Percentiles rank a stretch among this genome's conserved stretches.
Evolutionary conservation across 2,797 vertebrate species (phyloP).

Genomic region (Sternarchorhynchus goeldii): DNA sequence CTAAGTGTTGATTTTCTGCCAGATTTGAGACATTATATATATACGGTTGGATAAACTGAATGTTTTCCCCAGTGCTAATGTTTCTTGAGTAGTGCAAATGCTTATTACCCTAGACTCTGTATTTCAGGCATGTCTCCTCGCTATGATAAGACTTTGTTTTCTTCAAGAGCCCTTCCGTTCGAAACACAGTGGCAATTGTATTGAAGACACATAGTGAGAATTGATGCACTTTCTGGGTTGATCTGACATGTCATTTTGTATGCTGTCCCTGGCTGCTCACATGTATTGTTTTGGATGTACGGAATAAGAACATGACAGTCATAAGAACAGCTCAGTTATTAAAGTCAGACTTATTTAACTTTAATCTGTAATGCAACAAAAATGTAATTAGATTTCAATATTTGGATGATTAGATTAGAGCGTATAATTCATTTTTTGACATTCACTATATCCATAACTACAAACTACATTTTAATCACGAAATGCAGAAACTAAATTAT

Average conservation of each 20-base stretch:
- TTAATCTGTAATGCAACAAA: too few species aligned
- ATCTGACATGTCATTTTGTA: slow-evolving; percentile 28
- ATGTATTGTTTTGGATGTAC: slow-evolving; percentile 23
- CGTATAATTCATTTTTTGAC: too few species aligned
- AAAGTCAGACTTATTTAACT: not conserved
- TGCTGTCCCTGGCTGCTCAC: slow-evolving; percentile 8
- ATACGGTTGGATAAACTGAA: slow-evolving; percentile 26
- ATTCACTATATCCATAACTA: too few species aligned
- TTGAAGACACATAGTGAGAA: slow-evolving; percentile 36
- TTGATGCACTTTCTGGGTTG: not conserved
- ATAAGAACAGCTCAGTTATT: not conserved
- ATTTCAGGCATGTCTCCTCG: slow-evolving; percentile 29
- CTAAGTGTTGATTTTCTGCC: slow-evolving; percentile 64
- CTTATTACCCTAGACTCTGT: slow-evolving; percentile 33
- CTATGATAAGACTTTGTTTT: slow-evolving; percentile 34
- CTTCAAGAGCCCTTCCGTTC: slow-evolving; percentile 16
- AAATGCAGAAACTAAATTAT: too few species aligned
- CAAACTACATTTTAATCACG: too few species aligned
- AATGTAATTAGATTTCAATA: too few species aligned
- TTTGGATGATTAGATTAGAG: too few species aligned
- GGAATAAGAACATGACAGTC: not conserved
- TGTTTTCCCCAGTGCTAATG: not conserved
- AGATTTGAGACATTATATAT: slow-evolving; percentile 61
- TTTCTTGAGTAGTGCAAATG: not conserved
- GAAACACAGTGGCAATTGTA: slow-evolving; percentile 28